phyloP scores from a whole-genome alignment of 2,888 invertebrate genomes.

The Troilus luridus region DNA sequence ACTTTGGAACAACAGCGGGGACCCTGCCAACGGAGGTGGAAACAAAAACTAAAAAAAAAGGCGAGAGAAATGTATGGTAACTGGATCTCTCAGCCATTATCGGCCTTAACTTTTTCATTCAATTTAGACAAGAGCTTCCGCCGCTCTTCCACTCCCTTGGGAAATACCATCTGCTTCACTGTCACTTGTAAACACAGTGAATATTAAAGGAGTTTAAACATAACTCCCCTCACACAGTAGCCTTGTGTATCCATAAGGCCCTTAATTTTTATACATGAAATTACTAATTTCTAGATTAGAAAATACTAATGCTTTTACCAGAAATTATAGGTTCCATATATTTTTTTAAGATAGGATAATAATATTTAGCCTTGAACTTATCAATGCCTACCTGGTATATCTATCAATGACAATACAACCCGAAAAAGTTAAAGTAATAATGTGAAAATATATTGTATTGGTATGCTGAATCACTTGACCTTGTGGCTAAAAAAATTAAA shows the following conservation, averaged over 20 bases:
- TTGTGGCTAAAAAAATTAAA: too few relatives aligned
- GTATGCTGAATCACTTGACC: too few relatives aligned
- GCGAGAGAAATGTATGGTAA: conserved; percentile 8
- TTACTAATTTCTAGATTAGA: too few relatives aligned
- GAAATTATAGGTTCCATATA: too few relatives aligned
- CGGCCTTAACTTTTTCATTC: conserved; percentile 19
- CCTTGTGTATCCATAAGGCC: neutral
- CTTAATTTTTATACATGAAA: too few relatives aligned
- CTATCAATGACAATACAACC: too few relatives aligned
- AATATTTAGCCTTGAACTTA: too few relatives aligned
- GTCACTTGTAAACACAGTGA: conserved; percentile 9
- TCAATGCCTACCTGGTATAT: too few relatives aligned
- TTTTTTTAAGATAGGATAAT: too few relatives aligned
- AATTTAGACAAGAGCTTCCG: neutral
- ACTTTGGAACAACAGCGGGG: neutral
- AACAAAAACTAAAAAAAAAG: neutral
- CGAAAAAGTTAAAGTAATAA: too few relatives aligned
- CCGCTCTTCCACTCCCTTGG: neutral
- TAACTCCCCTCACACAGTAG: neutral
- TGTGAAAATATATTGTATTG: too few relatives aligned
- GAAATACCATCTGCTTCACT: conserved; percentile 34
- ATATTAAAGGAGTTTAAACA: neutral
- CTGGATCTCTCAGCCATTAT: neutral
- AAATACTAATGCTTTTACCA: too few relatives aligned
- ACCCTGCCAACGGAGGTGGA: neutral